Evolutionary conservation across 2,888 invertebrate species (phyloP), one percentile per base, ranked within the genome.

Genomic region (Meta bourneti): DNA sequence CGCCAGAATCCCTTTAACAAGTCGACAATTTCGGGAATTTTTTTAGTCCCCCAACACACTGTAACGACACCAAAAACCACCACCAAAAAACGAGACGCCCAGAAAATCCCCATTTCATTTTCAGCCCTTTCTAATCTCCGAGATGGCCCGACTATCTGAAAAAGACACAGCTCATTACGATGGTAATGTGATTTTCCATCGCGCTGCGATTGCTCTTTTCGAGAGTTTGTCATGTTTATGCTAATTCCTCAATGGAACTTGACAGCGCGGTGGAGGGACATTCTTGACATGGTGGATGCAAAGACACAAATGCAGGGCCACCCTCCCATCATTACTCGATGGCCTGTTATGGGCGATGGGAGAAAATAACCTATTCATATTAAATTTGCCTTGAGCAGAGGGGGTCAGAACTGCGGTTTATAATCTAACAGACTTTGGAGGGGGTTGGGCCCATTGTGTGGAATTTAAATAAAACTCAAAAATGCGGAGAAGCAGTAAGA

Each of bases 191-290:
- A 87, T 87, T 87, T 79, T 61, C 48, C 49, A 16, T 8, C 7
- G n/a, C 48, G 8, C 49, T 13, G 52, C 48, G 70, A 71, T 19
- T 19, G 19, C 61, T 74, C 71, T 70, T 8, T 80, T 48, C 54
- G 80, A 71, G 72, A 70, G 11, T 75, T 89, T 81, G 88, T 89
- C 88, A 82, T 89, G 81, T 81, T 81, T 89, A 89, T 89, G 88
- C 34, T 89, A 89, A 89, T 89, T 89, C 74, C 71, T 48, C 69
- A 70, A 89, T 82, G 75, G 74, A 81, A 81, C 61, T 20, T 89
- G 88, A 89, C 81, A 89, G 69, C 16, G 74, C 48, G 48, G 80
- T 16, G n/a, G 72, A 54, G 82, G 13, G 8, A 69, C 13, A 77
- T 19, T 49, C 85, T 49, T 34, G 69, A 16, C 75, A 61, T 69